phyloP scores from a whole-genome alignment of 1,140 invertebrate species.

The Apolygus lucorum region DNA sequence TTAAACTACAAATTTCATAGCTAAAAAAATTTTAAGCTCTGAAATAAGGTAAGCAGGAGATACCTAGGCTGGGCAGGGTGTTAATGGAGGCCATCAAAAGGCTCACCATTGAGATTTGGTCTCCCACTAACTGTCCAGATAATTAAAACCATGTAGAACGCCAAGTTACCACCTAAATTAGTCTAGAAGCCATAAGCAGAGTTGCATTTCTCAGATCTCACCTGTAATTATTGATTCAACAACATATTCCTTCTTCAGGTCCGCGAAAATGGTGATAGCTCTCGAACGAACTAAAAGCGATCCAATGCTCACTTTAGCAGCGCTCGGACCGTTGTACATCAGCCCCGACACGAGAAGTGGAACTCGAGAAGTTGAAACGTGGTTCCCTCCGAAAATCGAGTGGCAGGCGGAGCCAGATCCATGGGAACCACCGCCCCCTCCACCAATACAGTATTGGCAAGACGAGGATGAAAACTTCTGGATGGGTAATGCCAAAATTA shows the following conservation, averaged over 20 bases:
- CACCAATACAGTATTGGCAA: conserved; percentile 3
- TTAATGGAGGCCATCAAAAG: too few species aligned
- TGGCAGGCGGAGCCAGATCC: conserved; percentile 22
- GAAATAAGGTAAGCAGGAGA: too few species aligned
- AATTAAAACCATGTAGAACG: too few species aligned
- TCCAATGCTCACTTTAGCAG: conserved; percentile 33
- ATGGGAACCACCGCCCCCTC: conserved; percentile 14
- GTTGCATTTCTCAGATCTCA: too few species aligned
- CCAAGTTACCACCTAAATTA: too few species aligned
- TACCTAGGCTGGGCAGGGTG: too few species aligned
- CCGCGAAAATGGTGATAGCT: conserved; percentile 33
- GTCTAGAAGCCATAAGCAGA: conserved; percentile 26
- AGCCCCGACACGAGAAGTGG: conserved; percentile 33
- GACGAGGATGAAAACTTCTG: conserved; percentile 24
- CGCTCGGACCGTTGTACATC: conserved; percentile 34
- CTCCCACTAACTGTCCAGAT: too few species aligned
- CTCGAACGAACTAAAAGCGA: conserved; percentile 32
- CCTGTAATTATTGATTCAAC: too few species aligned
- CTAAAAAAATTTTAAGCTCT: too few species aligned
- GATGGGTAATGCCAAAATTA: too few species aligned
- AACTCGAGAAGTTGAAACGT: conserved; percentile 32
- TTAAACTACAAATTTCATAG: too few species aligned
- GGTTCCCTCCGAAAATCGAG: conserved; percentile 31
- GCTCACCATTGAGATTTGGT: too few species aligned
- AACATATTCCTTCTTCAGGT: conserved; percentile 24